Base-by-base conservation (phyloP, 2,888 invertebrate genomes). In the Hydropsyche betteni region DNA sequence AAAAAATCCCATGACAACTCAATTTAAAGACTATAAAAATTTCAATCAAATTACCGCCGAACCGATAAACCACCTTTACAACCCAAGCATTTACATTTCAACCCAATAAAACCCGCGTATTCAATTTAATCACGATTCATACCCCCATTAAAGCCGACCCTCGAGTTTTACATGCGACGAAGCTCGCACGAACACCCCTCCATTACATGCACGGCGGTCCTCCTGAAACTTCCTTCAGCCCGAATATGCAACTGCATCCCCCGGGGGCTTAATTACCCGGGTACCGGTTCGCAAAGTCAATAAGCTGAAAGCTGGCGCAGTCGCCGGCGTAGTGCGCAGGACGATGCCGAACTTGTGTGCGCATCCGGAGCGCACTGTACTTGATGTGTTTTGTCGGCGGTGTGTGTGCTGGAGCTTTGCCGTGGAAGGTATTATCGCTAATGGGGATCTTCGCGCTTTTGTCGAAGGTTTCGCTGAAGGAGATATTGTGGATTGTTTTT, bases 401-500 rank as follows among this genome's bases (percentile, higher is more conserved):
- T n/a, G 24, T 24, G 24, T 24, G 24, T 24, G 24, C 2, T 61
- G 61, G 4, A 14, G 61, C 61, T 6, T 10, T 10, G 61, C 1
- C 3, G 24, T 5, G 61, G 16, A 61, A 61, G 24, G 61, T 24
- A 33, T 14, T 33, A 61, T 33, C 33, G 61, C 24, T 6, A 8
- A 16, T 61, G 7, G 61, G 33, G 61, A 61, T 61, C 61, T 61
- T 61, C 61, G 33, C 61, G 61, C 61, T 16, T 61, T 61, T 61
- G 61, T 61, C 24, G 61, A 6, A 5, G 61, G 16, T 24, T 16
- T 24, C 16, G 61, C 16, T 61, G 33, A 7, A 61, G 33, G 4
- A 5, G 61, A 16, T 61, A 61, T 4, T 16, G 24, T 24, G 24
- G 24, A 24, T 24, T 24, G 24, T 24, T 24, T 24, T 24, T 24